Evolutionary conservation across 2,113 vertebrate genomes (phyloP), one percentile per base, ranked within the genome.

Genomic region (Engraulis encrasicolus): DNA sequence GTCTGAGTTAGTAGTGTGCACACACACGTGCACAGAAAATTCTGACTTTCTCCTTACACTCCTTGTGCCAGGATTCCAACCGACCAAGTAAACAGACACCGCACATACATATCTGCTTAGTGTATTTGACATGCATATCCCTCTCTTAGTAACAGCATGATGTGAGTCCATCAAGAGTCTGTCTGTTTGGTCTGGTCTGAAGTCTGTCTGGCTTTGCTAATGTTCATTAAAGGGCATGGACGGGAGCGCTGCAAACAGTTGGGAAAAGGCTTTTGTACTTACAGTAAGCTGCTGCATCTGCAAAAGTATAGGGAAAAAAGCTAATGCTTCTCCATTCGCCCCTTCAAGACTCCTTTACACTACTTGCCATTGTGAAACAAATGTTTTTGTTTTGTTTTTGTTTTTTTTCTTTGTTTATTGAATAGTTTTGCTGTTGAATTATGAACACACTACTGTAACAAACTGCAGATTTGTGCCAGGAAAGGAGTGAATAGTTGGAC

Each of bases 381-480:
- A 34, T 74, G 31, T 66, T 66, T 74, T 34, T 74, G 14, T 74
- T 74, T 31, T 31, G 0, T 9, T 5, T 74, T 74, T 74, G 66
- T 74, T 74, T n/a, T n/a, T n/a, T n/a, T n/a, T n/a, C n/a, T n/a
- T n/a, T n/a, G n/a, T n/a, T n/a, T n/a, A n/a, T n/a, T 34, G 2
- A 74, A 34, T 74, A 34, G 58, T 74, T 34, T 74, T 74, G 66
- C 66, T 74, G 66, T 74, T 74, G 66, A 74, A 74, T 74, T 74
- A 74, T 74, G 34, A 74, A 74, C 66, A 36, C 31, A 74, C 66
- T 74, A 34, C 66, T 74, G 66, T 74, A 74, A 74, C 66, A 74
- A 74, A 74, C 66, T 74, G 66, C 66, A 74, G 66, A 74, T 17
- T 74, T 74, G 66, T 74, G 66, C 66, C 66, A 74, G 66, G 66